Evolutionary conservation across 1,140 invertebrate species (phyloP), one percentile per base, ranked within the genome.

Genomic region (Plodia interpunctella): DNA sequence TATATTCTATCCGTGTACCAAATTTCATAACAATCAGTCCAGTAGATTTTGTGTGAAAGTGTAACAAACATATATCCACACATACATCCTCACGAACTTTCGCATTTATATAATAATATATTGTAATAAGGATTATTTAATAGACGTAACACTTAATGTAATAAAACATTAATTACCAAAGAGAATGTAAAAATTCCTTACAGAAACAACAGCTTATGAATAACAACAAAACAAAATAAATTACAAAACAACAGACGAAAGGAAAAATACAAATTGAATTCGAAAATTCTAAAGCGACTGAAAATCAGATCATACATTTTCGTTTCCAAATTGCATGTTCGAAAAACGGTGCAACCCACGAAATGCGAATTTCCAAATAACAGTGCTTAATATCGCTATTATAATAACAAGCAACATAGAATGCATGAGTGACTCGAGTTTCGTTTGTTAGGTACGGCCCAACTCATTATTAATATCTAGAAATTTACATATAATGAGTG

Each of bases 401-500:
- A 74, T 69, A 63, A 66, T 76, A 69, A 76, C 73, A 62, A 70
- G 62, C 54, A 20, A 65, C n/a, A n/a, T n/a, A 44, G 58, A 71
- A 65, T 63, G 62, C 44, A 55, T 55, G 57, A 54, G 35, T 65
- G 66, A 62, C 62, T 62, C 54, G 61, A 60, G 59, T 72, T 72
- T 66, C 63, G 63, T 68, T 69, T 64, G 62, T 68, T 66, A 8
- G 57, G 62, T 62, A 66, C 69, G 28, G 28, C 65, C 69, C 58
- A 68, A 65, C 66, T 74, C 66, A 66, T 72, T 77, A 74, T 71
- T 73, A 76, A 74, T 70, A 72, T 70, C 67, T 58, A 44, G 53
- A 68, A 66, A 77, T 77, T 77, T 77, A 67, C 74, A 77, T 76
- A 68, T 74, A 77, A 77, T 77, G 62, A 72, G 62, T 49, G 68